phyloP scores from a whole-genome alignment of 2,113 vertebrate genomes.

The rabbit (Oryctolagus cuniculus) region DNA sequence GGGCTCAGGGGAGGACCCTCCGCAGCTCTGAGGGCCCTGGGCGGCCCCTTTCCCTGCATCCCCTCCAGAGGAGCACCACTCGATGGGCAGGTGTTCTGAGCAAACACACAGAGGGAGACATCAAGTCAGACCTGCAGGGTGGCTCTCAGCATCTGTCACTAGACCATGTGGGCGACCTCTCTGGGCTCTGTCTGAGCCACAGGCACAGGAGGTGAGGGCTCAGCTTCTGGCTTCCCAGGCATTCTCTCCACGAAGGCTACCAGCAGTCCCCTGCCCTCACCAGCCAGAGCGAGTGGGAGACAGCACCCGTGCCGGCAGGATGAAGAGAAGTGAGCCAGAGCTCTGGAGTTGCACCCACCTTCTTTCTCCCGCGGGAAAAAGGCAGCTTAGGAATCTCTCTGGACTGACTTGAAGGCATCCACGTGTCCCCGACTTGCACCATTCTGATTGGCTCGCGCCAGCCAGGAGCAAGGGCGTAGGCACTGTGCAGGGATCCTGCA shows the following conservation, averaged over 20 bases:
- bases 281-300: neutral
- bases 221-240: neutral
- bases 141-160: neutral
- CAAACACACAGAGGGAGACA: neutral
- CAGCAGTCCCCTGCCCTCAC: neutral
- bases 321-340: neutral
- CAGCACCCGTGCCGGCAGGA: neutral
- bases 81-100: neutral
- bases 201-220: neutral
- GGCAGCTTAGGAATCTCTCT: no score
- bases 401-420: no score
- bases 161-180: neutral
- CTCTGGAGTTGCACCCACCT: neutral
- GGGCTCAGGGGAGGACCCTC: neutral
- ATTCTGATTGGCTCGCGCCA: no score
- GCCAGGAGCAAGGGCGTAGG: no score
- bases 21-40: neutral
- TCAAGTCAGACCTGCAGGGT: no score
- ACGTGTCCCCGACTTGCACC: no score
- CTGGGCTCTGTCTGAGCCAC: neutral
- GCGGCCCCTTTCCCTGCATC: neutral
- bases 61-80: neutral
- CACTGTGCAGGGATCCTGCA: no score
- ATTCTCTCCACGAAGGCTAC: neutral
- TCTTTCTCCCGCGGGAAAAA: no score